Conservation (phyloP, 2,888 invertebrate species). For the Ptychoptera albimana region DNA sequence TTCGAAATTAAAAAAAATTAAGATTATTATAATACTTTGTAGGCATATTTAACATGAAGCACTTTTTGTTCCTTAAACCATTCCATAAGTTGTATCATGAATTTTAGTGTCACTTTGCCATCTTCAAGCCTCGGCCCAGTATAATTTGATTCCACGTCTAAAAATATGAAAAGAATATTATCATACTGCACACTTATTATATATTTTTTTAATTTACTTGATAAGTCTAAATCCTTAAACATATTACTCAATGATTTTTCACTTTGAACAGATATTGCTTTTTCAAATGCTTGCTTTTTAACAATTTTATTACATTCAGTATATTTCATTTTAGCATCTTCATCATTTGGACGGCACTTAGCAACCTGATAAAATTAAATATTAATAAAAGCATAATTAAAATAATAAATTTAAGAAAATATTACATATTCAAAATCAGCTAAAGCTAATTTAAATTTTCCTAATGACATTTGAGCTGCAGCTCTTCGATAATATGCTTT, state of each 20-base stretch:
- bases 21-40: constrained; percentile 46
- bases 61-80: constrained; percentile 82
- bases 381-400: neutral
- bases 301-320: constrained; percentile 93
- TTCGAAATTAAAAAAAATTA: neutral
- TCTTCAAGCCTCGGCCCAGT: constrained; percentile 77
- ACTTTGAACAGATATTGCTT: constrained; percentile 86
- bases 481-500: constrained; percentile 97
- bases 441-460: constrained; percentile 91
- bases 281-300: constrained; percentile 86
- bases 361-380: constrained; percentile 45
- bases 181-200: neutral
- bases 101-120: constrained; percentile 74
- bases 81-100: constrained; percentile 79
- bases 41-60: constrained; percentile 93
- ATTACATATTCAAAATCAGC: constrained; percentile 92
- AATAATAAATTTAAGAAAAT: constrained; percentile 12
- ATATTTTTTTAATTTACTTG: constrained; percentile 46
- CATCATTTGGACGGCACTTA: constrained; percentile 83
- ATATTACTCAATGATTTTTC: constrained; percentile 76
- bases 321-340: constrained; percentile 83
- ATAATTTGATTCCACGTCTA: constrained; percentile 91
- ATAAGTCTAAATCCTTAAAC: constrained; percentile 68
- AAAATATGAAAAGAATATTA: constrained; percentile 16
- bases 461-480: constrained; percentile 91